Base-by-base conservation (phyloP, 2,888 invertebrate genomes). In the Drosophila peninsularis region DNA sequence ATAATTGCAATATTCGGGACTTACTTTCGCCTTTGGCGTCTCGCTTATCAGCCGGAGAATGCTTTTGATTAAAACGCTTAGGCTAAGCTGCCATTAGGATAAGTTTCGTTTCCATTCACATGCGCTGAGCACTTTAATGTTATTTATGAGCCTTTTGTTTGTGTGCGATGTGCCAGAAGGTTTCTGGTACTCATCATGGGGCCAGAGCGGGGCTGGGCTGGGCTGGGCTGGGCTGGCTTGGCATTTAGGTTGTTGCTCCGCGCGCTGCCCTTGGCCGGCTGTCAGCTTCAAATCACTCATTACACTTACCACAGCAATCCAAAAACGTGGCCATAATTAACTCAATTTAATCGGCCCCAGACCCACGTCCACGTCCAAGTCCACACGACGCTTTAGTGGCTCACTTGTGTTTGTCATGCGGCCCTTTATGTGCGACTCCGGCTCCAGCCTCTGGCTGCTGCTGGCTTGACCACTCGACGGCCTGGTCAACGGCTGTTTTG, bases 301-400 rank as follows among this genome's bases (percentile, higher is more conserved):
- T 76, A 76, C 76, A 78, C 79, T 77, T 78, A 72, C 66, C 72
- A 76, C 64, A 72, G 62, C 76, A 76, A 76, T 71, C 78, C 71
- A 74, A 71, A 68, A 74, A 72, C 71, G 76, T 78, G 75, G 81
- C 77, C 83, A 83, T 83, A 83, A 86, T 83, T 83, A 83, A 83
- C 87, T 86, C 78, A 81, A 86, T 83, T 83, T 83, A 81, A 83
- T 86, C 86, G 83, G 83, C 71, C 55, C 67, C 54, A 53, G 19
- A 55, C 57, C 66, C 60, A 67, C 62, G 37, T 34, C 60, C 42
- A n/a, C 57, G 19, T 49, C 66, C 60, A 67, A 60, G 37, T 34
- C 60, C 42, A n/a, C 57, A 24, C 54, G 56, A 47, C 62, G 76
- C 80, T 85, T 82, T 82, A 85, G 86, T 80, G 83, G 72, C 79